phyloP scores from a whole-genome alignment of 2,113 vertebrate genomes.

The Lepidothrix coronata region DNA sequence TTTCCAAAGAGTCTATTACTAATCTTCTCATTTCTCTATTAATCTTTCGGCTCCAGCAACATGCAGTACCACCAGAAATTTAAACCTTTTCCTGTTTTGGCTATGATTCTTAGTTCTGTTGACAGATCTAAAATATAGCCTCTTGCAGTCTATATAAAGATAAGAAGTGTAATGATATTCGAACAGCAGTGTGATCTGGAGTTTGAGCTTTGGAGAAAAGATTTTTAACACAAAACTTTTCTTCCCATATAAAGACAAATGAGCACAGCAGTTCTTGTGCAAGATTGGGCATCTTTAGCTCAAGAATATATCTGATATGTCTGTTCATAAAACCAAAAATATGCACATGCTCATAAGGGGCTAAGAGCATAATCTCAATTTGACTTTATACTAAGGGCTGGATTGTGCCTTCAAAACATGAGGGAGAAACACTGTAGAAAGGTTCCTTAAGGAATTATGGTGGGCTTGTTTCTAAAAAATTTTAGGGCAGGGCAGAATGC shows the following conservation, averaged over 20 bases:
- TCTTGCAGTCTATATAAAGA: not conserved
- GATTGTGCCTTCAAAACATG: not conserved
- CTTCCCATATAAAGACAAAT: not conserved
- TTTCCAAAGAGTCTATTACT: not conserved
- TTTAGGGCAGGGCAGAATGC: not conserved
- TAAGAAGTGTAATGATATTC: not conserved
- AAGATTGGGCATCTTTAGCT: not conserved
- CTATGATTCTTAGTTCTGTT: not conserved
- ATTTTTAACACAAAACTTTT: not conserved
- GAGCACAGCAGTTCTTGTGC: not conserved
- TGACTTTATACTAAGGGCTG: not conserved
- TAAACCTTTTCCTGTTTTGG: not conserved
- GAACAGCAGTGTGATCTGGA: not conserved
- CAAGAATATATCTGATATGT: not conserved
- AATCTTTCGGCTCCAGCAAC: not conserved
- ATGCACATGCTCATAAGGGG: not conserved
- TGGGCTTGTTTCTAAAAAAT: not conserved
- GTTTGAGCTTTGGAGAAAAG: not conserved
- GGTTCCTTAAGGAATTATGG: not conserved
- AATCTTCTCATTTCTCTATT: slow-evolving; percentile 23
- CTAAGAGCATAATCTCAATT: not conserved
- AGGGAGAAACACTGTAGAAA: not conserved
- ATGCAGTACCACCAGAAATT: not conserved
- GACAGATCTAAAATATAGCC: slow-evolving; percentile 2
- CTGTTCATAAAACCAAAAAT: not conserved